phyloP scores from a whole-genome alignment of 1,140 invertebrate genomes.

The Leptonema lineaticorne region DNA sequence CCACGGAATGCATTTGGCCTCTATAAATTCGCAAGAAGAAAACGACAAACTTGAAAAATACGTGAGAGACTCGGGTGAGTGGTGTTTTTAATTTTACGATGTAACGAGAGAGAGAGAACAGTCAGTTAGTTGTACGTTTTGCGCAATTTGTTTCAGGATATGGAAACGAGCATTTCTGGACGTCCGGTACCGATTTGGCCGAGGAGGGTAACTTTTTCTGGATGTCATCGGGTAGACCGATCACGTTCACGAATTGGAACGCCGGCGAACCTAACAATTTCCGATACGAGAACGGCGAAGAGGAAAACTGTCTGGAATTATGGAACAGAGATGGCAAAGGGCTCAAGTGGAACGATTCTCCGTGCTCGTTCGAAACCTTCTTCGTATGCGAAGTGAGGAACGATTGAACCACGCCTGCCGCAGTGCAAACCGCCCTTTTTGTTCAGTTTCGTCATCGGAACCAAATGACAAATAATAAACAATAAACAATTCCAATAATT shows the following conservation, averaged over 20 bases:
- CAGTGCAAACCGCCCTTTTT: background rate
- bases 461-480: background rate
- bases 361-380: slow-evolving; percentile 88
- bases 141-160: slow-evolving; percentile 69
- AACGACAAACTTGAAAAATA: slow-evolving; percentile 84
- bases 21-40: slow-evolving; percentile 84
- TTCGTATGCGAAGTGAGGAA: slow-evolving; percentile 85
- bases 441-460: background rate
- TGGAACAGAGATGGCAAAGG: slow-evolving; percentile 92
- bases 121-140: background rate
- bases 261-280: slow-evolving; percentile 89
- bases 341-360: slow-evolving; percentile 89
- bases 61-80: slow-evolving; percentile 74
- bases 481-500: too few species aligned
- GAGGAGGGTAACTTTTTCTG: slow-evolving; percentile 89
- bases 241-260: slow-evolving; percentile 91
- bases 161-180: slow-evolving; percentile 90
- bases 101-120: background rate
- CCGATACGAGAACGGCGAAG: slow-evolving; percentile 89
- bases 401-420: slow-evolving; percentile 46
- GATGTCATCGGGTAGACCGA: slow-evolving; percentile 85
- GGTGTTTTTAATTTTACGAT: too few species aligned
- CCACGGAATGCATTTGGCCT: slow-evolving; percentile 88
- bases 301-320: slow-evolving; percentile 86
- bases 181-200: slow-evolving; percentile 85